These are phyloP conservation scores for Crossaster papposus DNA, from an alignment of 53 echinoderm and acorn worm genomes.

Conservation along the genomic window DNA sequence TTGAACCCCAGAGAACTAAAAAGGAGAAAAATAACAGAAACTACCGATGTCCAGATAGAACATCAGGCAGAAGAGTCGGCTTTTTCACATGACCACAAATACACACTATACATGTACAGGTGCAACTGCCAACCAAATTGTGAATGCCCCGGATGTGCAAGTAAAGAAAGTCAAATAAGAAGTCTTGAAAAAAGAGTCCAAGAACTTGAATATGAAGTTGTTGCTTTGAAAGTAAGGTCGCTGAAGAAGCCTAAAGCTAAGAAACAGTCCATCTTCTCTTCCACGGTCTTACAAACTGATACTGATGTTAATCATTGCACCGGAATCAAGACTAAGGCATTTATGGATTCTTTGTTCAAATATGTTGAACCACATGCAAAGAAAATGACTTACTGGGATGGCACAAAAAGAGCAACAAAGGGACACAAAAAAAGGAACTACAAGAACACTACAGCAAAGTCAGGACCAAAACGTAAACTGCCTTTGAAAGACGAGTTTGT, in stretches of 20 bases:
- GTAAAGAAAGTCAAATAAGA: neutral
- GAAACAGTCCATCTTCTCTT: neutral
- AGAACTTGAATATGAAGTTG: constrained; percentile 28
- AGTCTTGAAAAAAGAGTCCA: too few relatives aligned
- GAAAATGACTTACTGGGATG: constrained; percentile 37
- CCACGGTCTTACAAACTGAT: constrained; percentile 30
- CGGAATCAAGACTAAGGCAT: constrained; percentile 29
- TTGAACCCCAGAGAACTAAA: neutral
- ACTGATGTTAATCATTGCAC: constrained; percentile 49
- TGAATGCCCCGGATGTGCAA: constrained; percentile 23
- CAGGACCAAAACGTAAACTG: constrained; percentile 35
- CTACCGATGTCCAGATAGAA: neutral
- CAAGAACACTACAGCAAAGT: constrained; percentile 29
- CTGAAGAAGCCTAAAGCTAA: neutral
- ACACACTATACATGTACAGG: neutral
- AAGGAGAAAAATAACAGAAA: neutral
- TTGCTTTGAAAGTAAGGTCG: constrained; percentile 5
- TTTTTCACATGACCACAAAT: neutral
- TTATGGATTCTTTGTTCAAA: constrained; percentile 20
- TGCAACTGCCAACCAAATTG: constrained; percentile 23
- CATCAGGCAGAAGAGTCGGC: neutral
- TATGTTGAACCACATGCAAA: constrained; percentile 35
- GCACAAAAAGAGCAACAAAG: neutral
- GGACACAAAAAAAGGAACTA: neutral
- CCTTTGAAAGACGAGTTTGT: constrained; percentile 23